Base-by-base conservation (phyloP, 2,113 vertebrate species). In the Crotophaga sulcirostris region DNA sequence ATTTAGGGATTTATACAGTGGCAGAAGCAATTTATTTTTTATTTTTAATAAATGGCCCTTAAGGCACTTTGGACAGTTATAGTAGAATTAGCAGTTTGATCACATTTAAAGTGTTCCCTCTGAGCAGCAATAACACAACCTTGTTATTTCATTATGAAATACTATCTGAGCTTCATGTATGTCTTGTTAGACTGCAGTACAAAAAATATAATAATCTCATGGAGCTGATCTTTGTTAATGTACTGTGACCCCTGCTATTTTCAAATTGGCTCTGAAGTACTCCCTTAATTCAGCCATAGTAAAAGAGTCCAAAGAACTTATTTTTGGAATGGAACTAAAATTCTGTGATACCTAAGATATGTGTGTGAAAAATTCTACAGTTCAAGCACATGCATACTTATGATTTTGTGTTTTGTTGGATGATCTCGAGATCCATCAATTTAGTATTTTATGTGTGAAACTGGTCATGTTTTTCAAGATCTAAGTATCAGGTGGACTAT, bases 101-200 rank as follows among this genome's bases (percentile, higher is more conserved):
- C 96, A 97, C 92, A 97, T 96, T 92, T 93, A 38, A 79, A 96
- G 83, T 56, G 67, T 28, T 97, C 74, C 83, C 85, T 96, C 51
- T 89, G 72, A 96, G 96, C 47, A 89, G 80, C 80, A 94, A 54
- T 96, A 96, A 89, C 56, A 92, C 80, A 96, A 87, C 77, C 94
- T 97, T 97, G 95, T 96, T 96, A 93, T 95, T 96, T 97, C 92
- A 89, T 96, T 96, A 95, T 83, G 88, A 95, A 97, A 91, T 73
- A 63, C 25, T 51, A 94, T 96, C 89, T 94, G 56, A 93, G 89
- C 66, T 92, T 87, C 24, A 3, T 90, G 60, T 62, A 45, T 10
- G 60, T 89, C 95, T 92, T 94, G 74, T 90, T 96, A 96, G 79
- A 56, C 75, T 94, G 73, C 36, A 83, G 56, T 74, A 45, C 34